Conservation (phyloP, 2,888 invertebrate genomes). For the Thera obeliscata region DNA sequence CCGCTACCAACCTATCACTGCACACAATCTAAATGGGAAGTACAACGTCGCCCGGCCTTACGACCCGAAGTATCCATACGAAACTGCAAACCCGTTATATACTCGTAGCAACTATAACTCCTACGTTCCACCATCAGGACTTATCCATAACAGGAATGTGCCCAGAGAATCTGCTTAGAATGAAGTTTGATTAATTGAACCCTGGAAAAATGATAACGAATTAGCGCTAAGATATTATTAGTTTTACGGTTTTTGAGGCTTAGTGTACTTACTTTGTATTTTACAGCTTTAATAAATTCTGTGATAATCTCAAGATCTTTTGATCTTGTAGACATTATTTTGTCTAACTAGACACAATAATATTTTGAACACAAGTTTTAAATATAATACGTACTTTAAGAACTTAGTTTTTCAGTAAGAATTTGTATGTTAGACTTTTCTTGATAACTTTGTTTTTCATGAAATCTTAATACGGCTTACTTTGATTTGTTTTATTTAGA, state of each 20-base stretch:
- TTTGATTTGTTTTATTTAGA: too few species aligned
- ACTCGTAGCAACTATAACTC: slow-evolving; percentile 42
- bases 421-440: too few species aligned
- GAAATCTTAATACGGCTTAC: too few species aligned
- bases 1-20: slow-evolving; percentile 55
- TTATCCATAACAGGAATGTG: slow-evolving; percentile 33
- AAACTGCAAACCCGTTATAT: slow-evolving; percentile 47
- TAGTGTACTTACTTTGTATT: slow-evolving; percentile 20
- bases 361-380: too few species aligned
- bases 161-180: slow-evolving; percentile 47
- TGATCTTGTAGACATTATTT: background rate
- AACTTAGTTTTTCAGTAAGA: too few species aligned
- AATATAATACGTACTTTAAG: too few species aligned
- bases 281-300: slow-evolving; percentile 39
- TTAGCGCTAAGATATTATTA: background rate
- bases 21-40: slow-evolving; percentile 49
- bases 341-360: background rate
- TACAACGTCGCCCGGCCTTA: slow-evolving; percentile 51
- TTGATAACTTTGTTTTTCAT: too few species aligned
- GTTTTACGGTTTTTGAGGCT: slow-evolving; percentile 32
- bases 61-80: slow-evolving; percentile 55
- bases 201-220: background rate
- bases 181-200: background rate
- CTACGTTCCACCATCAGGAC: slow-evolving; percentile 35
- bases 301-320: slow-evolving; percentile 25